Percentiles rank a stretch among this genome's conserved stretches.
Conservation (phyloP, 1,140 invertebrate species). For the Harpegnathos saltator region DNA sequence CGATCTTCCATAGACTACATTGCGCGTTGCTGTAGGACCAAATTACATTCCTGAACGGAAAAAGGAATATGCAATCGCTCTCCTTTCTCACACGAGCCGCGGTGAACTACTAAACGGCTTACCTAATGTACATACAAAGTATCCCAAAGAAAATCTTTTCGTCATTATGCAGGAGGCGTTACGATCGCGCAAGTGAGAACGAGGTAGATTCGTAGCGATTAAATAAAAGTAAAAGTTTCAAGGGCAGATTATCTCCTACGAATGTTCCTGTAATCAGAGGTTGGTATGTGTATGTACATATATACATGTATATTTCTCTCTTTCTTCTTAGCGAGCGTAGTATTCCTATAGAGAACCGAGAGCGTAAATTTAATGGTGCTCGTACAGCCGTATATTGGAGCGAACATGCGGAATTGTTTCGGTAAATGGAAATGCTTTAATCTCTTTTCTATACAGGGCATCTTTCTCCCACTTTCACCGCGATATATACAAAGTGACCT, state of each 20-base stretch:
- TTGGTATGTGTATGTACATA: no score
- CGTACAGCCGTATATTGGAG: conserved; percentile 14
- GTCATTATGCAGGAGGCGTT: conserved; percentile 30
- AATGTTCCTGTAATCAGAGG: conserved; percentile 51
- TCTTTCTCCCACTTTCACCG: no score
- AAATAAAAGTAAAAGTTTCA: conserved; percentile 17
- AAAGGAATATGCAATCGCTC: conserved; percentile 24
- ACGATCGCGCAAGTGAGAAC: conserved; percentile 23
- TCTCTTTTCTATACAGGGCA: not conserved
- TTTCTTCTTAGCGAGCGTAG: conserved; percentile 1
- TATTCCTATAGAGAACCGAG: conserved; percentile 20
- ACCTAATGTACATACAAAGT: conserved; percentile 50
- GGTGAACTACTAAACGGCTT: conserved; percentile 10
- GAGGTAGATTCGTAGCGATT: conserved; percentile 12
- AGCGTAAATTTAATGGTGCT: conserved; percentile 23
- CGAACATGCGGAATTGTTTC: conserved; percentile 5
- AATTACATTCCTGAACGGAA: conserved; percentile 20
- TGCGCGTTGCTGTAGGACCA: not conserved
- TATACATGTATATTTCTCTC: no score
- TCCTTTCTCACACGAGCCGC: not conserved
- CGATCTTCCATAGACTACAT: not conserved
- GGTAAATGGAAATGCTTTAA: conserved; percentile 18
- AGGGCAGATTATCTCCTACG: not conserved
- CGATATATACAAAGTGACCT: not conserved
- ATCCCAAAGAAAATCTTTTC: conserved; percentile 48